Evolutionary conservation across 2,888 invertebrate species (phyloP), one percentile per base, ranked within the genome.

Genomic region (Apomyelois bistriatella): DNA sequence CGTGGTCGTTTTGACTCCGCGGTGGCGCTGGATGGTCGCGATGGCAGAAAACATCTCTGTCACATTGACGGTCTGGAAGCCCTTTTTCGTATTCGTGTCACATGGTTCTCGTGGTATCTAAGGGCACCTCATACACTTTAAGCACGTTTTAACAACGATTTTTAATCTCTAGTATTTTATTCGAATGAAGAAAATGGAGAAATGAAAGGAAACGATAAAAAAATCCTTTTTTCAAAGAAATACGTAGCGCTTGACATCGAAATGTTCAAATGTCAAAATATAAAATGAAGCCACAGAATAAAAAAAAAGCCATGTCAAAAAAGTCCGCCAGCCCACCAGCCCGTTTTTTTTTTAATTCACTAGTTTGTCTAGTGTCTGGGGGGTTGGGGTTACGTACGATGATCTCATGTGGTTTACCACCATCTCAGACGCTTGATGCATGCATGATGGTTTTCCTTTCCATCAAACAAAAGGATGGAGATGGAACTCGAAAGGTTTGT

Each of bases 241-340:
- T 88, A 90, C 85, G 88, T 87, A 89, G 88, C 87, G 85, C 84
- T 87, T 90, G 89, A 90, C 90, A 90, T 83, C 83, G 79, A 90
- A 87, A 85, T 85, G 86, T 83, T 82, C 82, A 90, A 86, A 88
- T 85, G 90, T 91, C 91, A 91, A 91, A 90, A 90, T 90, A 90
- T 90, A 90, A 85, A 84, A 85, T 84, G 84, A 89, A 88, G 83
- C n/a, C n/a, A n/a, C n/a, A 84, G 82, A 85, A 86, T 84, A 85
- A 82, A 79, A 84, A 82, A 85, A 86, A 84, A 85, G 82, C 79
- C 79, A 79, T 89, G 86, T 85, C 88, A 87, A 86, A 89, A 87
- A 87, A 87, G 81, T 84, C 81, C 85, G 86, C 86, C 79, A 84
- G 85, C 83, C 84, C 75, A 78, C 81, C 79, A 79, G 74, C 73